Evolutionary conservation across 64 coral and sea anemone species (phyloP), one percentile per base, ranked within the genome.

Genomic region (Pocillopora damicornis): DNA sequence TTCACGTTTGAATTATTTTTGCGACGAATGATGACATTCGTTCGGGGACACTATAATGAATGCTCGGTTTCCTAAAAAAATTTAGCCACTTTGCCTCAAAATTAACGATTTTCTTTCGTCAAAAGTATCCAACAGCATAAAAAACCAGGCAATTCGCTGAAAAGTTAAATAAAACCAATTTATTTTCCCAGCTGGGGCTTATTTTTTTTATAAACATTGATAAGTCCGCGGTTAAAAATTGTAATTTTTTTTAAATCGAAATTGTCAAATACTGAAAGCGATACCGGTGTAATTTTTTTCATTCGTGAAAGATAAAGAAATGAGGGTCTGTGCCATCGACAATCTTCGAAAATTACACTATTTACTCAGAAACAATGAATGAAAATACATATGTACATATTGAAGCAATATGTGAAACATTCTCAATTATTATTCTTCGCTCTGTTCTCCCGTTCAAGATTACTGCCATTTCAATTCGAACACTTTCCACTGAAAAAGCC

Each of bases 111-210:
- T 38, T 9, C 16, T 18, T 34, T 57, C 37, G 37, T 11, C 62
- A 83, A 68, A 23, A 58, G 22, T 45, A 66, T 72, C 81, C 81
- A n/a, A 66, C 36, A 85, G 81, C 58, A 58, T 58, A 85, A 73
- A 85, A 85, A 67, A 15, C 25, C 64, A 85, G 65, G 81, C 37
- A 85, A 25, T 85, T 72, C 81, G 72, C 20, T 26, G 45, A 72
- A 58, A 81, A 85, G 37, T 57, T 85, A 73, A 66, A 85, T 73
- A 85, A 85, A 85, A 71, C 18, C 81, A 85, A 85, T 85, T 85
- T 85, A 85, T 85, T 85, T 85, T 85, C 81, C 12, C 81, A 85
- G 81, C 37, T 73, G 81, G 81, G 65, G 81, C 72, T 85, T 65
- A 85, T 85, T 73, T 66, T 30, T 2, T 72, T 20, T 73, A 83